Conservation (phyloP, 2,888 invertebrate genomes). For the Brachypalpus laphriformis region DNA sequence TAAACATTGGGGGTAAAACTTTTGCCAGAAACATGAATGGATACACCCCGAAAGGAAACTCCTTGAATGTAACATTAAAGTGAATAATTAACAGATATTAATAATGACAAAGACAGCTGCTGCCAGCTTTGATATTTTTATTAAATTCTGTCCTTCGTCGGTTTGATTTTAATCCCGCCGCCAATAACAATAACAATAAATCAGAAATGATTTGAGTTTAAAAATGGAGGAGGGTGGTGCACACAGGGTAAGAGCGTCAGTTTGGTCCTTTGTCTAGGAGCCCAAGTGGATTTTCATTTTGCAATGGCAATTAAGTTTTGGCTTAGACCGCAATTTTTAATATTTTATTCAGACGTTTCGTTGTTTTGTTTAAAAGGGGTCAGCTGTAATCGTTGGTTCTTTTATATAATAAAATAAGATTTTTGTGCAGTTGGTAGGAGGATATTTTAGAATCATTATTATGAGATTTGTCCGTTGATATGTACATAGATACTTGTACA, state of each 20-base stretch:
- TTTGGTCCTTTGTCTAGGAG: constrained; percentile 45
- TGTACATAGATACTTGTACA: too few relatives aligned
- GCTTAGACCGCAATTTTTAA: constrained; percentile 60
- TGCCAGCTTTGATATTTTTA: constrained; percentile 70
- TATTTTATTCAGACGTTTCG: constrained; percentile 30
- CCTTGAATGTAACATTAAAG: constrained; percentile 73
- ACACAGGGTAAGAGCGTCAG: constrained; percentile 22
- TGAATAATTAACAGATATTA: constrained; percentile 82
- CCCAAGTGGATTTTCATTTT: constrained; percentile 28
- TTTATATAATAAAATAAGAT: neutral
- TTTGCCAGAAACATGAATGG: constrained; percentile 20
- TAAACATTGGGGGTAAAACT: constrained; percentile 18
- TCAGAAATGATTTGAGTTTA: constrained; percentile 76
- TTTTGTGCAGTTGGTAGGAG: neutral
- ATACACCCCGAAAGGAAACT: neutral
- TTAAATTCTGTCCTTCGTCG: constrained; percentile 67
- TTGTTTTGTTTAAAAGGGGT: constrained; percentile 29
- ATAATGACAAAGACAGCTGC: constrained; percentile 81
- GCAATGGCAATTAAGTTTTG: constrained; percentile 58
- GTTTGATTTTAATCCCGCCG: constrained; percentile 80
- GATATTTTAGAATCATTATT: neutral
- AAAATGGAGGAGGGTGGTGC: constrained; percentile 16
- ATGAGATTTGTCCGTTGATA: neutral
- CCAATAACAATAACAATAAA: constrained; percentile 81
- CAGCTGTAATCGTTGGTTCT: constrained; percentile 11